Percentiles rank a stretch among this genome's conserved stretches.
phyloP scores from a whole-genome alignment of 2,113 vertebrate species.

The Mellivora capensis region DNA sequence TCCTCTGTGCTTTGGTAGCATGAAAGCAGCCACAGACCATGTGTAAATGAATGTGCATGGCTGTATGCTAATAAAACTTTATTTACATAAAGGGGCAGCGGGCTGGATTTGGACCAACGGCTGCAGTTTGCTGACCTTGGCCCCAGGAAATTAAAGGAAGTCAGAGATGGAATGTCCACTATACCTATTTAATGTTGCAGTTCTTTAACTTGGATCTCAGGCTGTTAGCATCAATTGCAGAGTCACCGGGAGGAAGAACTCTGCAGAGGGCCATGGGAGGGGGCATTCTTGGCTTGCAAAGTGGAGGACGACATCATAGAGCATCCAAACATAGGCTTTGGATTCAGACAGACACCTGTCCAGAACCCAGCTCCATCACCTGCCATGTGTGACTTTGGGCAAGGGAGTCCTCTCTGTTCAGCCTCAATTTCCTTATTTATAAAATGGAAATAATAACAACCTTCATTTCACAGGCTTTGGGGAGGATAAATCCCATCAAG shows the following conservation, averaged over 20 bases:
- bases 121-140: neutral
- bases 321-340: neutral
- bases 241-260: neutral
- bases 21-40: neutral
- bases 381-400: neutral
- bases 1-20: fast-evolving
- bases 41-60: fast-evolving
- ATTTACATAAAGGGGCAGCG: neutral
- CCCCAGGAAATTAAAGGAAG: neutral
- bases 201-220: neutral
- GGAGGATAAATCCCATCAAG: neutral
- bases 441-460: neutral
- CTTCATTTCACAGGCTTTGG: neutral
- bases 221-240: neutral
- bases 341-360: neutral
- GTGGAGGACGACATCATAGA: neutral
- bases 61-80: neutral
- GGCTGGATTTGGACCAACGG: neutral
- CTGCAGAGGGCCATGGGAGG: neutral
- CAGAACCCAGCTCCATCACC: neutral
- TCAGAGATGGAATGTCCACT: neutral
- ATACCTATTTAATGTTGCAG: neutral
- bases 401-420: neutral
- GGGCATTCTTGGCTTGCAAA: neutral
- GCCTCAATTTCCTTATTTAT: neutral